Evolutionary conservation across 2,888 invertebrate genomes (phyloP), one percentile per base, ranked within the genome.

Genomic region (Cetonia aurata): DNA sequence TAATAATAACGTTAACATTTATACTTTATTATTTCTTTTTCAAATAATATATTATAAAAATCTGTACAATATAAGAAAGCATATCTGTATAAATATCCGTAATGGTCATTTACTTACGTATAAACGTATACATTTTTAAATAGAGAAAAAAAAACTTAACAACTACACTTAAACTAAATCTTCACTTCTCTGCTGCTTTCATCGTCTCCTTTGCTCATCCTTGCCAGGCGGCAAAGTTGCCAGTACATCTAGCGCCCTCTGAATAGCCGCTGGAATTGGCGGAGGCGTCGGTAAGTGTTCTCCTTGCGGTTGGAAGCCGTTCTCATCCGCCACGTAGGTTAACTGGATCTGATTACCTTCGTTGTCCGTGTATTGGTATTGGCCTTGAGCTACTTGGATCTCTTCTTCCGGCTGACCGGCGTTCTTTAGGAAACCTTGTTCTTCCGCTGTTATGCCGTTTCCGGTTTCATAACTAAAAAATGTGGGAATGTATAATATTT

Each of bases 251-350:
- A 92, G 83, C 31, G 91, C 89, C 68, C 88, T 87, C 78, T 90
- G 89, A 78, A 92, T 92, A 67, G 88, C 90, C 71, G 86, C 88
- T 62, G 92, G 92, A 72, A 92, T 89, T 72, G 92, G 92, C 48
- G 91, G 92, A 33, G 92, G 87, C 0, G 89, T 89, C 41, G 90
- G 90, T 0, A 90, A 80, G 77, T 89, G 89, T 17, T 85, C 85
- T n/a, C 89, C 89, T 77, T 85, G 86, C 8, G 91, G 90, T 80
- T 90, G 89, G 86, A 86, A 91, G 60, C 92, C 92, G 75, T 91
- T 91, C 80, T 92, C 92, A 78, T 92, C 89, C 65, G 92, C 91
- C 46, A 88, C 83, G 83, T 92, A 92, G 0, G 86, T 84, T 71
- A 92, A 79, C 75, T 88, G 86, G 25, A 81, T 79, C 4, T 77